These are phyloP conservation scores for Cyprinodon variegatus DNA, from an alignment of 2,113 vertebrate genomes.

Conservation along the genomic window DNA sequence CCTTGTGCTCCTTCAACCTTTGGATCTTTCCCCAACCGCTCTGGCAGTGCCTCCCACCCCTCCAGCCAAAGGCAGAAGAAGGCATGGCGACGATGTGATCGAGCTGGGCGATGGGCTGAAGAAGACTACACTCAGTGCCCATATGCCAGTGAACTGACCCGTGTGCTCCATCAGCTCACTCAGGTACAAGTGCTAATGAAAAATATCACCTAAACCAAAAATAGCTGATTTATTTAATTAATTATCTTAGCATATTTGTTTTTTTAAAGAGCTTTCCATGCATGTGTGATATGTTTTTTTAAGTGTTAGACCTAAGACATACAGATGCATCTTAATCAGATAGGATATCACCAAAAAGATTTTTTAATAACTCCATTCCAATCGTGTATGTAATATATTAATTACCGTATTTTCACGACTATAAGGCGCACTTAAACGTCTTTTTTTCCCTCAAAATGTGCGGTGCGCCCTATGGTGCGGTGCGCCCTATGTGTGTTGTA, in stretches of 20 bases:
- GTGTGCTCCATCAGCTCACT: conserved; percentile 87
- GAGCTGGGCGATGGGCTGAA: conserved; percentile 85
- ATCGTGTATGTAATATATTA: no score
- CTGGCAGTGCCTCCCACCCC: conserved; percentile 60
- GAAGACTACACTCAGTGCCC: conserved; percentile 90
- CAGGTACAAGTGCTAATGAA: conserved; percentile 74
- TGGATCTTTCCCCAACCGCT: conserved; percentile 72
- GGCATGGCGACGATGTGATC: conserved; percentile 88
- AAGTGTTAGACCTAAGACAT: not conserved
- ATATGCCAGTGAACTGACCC: conserved; percentile 86
- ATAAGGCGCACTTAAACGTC: no score
- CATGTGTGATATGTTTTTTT: not conserved
- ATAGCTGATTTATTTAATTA: no score
- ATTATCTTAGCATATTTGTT: no score
- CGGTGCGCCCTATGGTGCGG: no score
- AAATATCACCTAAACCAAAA: not conserved
- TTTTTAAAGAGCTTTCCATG: no score
- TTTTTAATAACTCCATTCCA: not conserved
- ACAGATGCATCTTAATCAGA: not conserved
- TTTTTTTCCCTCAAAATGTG: no score
- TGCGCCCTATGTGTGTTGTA: no score
- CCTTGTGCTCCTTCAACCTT: conserved; percentile 81
- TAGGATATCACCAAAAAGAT: not conserved
- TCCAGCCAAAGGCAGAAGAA: conserved; percentile 76
- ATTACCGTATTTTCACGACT: no score